phyloP scores from a whole-genome alignment of 2,888 invertebrate species.

The Nephrotoma flavescens region DNA sequence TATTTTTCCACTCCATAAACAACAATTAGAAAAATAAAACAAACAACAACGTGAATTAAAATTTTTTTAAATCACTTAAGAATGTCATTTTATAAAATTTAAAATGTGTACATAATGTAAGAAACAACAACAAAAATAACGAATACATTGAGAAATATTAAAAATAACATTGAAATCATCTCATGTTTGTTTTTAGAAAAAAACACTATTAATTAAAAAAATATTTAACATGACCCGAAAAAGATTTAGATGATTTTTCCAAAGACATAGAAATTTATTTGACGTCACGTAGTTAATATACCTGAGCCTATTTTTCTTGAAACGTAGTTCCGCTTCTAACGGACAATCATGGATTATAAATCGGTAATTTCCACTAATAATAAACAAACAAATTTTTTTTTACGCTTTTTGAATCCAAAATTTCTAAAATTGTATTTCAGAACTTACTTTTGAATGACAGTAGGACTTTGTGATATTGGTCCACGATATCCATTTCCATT shows the following conservation, averaged over 20 bases:
- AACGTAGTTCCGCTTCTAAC: slow-evolving; percentile 31
- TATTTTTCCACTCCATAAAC: not conserved
- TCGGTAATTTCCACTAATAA: slow-evolving; percentile 26
- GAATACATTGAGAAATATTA: not conserved
- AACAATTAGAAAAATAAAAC: not conserved
- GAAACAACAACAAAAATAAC: not conserved
- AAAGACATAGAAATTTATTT: not conserved
- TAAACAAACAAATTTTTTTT: slow-evolving; percentile 3
- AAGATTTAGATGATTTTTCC: not conserved
- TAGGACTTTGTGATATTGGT: slow-evolving; percentile 27
- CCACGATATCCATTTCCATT: slow-evolving; percentile 19
- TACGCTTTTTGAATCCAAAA: not conserved
- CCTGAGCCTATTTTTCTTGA: slow-evolving; percentile 20
- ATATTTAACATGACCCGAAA: not conserved
- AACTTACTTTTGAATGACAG: slow-evolving; percentile 31
- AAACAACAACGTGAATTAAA: not conserved
- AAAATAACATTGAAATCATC: not conserved
- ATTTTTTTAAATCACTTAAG: not conserved
- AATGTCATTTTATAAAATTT: not conserved
- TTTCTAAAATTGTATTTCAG: not conserved
- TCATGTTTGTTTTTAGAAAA: not conserved
- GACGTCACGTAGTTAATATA: not conserved
- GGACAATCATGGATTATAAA: slow-evolving; percentile 31
- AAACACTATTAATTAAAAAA: not conserved
- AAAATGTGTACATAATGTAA: not conserved